phyloP scores from a whole-genome alignment of 2,797 vertebrate genomes.

The Ceyx erithaca region DNA sequence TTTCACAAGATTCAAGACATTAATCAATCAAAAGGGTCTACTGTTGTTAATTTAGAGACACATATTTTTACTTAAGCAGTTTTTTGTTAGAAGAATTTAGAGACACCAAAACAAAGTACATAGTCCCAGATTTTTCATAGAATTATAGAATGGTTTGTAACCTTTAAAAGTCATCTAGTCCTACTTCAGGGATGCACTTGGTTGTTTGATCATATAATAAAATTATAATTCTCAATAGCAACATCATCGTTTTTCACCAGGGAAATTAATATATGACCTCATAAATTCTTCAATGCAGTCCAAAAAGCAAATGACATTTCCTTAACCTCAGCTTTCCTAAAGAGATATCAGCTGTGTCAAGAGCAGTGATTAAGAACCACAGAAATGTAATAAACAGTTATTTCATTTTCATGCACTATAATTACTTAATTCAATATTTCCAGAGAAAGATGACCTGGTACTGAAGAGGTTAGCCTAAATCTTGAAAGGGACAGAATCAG shows the following conservation, averaged over 20 bases:
- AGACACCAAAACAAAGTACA: neutral
- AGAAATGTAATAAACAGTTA: neutral
- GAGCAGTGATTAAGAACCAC: neutral
- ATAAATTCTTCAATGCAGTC: neutral
- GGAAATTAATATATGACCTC: neutral
- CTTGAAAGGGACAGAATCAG: neutral
- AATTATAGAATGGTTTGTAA: neutral
- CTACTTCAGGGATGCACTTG: neutral
- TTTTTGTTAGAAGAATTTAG: neutral
- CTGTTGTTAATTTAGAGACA: neutral
- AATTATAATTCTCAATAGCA: neutral
- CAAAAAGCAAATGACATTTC: neutral
- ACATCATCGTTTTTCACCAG: neutral
- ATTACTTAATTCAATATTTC: neutral
- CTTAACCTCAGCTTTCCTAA: neutral
- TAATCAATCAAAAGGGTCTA: neutral
- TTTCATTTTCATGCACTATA: neutral
- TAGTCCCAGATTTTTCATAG: neutral
- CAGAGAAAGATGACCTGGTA: neutral
- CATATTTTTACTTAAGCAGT: neutral
- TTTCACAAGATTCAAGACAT: slow-evolving; percentile 3
- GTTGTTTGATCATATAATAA: neutral
- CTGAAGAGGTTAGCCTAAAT: neutral
- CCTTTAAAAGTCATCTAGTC: neutral
- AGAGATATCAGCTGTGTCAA: neutral